A percentile compares a stretch with the other conserved stretches of the same genome.
Evolutionary conservation across 2,113 vertebrate species (phyloP).

Genomic region (Tetrax tetrax): DNA sequence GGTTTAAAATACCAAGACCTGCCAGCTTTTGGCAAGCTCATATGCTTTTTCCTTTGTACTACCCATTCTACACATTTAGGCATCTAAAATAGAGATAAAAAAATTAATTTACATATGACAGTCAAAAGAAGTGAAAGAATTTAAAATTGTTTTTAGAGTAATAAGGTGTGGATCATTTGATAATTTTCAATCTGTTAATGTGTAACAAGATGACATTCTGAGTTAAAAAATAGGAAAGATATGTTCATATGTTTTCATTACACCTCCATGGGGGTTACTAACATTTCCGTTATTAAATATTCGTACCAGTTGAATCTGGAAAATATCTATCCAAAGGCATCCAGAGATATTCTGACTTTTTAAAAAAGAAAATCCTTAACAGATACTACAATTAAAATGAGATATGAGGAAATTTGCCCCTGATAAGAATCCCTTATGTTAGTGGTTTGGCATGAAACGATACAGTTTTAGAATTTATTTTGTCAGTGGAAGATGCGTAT

Average conservation of each 20-base stretch:
- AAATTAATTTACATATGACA: not conserved
- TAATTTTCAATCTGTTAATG: not conserved
- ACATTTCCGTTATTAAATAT: not conserved
- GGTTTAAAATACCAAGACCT: slow-evolving; percentile 1
- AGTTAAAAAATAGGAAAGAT: not conserved
- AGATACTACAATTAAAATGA: not conserved
- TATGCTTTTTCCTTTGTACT: not conserved
- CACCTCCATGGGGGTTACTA: not conserved
- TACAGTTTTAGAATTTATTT: not conserved
- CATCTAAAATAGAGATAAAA: not conserved
- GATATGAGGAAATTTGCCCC: not conserved
- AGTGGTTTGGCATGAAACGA: not conserved
- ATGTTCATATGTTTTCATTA: not conserved
- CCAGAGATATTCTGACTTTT: not conserved
- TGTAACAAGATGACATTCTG: not conserved
- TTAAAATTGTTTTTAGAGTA: not conserved
- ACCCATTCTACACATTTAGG: not conserved
- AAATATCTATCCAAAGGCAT: not conserved
- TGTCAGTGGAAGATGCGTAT: not conserved
- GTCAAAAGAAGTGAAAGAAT: not conserved
- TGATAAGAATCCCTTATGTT: not conserved
- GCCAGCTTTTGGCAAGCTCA: not conserved
- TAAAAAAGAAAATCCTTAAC: not conserved
- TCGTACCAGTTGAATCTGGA: not conserved
- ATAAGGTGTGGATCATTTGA: not conserved